Evolutionary conservation across 1,140 invertebrate species (phyloP).

Genomic region (Lepidurus couesii): DNA sequence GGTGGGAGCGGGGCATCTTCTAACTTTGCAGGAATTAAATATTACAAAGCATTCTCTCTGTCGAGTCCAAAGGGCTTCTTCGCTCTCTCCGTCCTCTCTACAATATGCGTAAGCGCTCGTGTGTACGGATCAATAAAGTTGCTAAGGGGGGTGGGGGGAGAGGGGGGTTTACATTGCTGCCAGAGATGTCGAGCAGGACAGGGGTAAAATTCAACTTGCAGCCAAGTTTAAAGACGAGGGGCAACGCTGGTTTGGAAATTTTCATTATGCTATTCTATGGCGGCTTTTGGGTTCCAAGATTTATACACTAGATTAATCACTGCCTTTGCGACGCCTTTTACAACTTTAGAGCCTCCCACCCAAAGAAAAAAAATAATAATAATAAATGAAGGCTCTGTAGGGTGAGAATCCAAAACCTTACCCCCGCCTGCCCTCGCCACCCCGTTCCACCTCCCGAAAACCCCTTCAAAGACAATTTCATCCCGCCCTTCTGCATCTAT

Average conservation of each 20-base stretch:
- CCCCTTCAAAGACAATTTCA: no score
- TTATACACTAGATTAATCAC: no score
- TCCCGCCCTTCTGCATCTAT: no score
- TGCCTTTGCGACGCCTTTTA: conserved; percentile 1
- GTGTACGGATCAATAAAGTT: conserved; percentile 19
- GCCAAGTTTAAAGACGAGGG: no score
- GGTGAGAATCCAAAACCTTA: not conserved
- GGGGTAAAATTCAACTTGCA: not conserved
- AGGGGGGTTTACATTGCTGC: not conserved
- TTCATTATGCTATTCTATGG: no score
- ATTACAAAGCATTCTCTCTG: not conserved
- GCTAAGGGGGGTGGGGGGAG: not conserved
- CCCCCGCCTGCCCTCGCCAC: not conserved
- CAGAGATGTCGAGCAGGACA: not conserved
- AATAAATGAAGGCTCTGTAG: conserved; percentile 8
- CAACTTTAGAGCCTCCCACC: not conserved
- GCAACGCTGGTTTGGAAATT: no score
- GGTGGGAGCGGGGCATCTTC: not conserved
- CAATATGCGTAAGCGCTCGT: conserved; percentile 18
- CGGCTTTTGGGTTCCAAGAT: no score
- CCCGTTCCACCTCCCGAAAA: not conserved
- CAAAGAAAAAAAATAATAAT: not conserved
- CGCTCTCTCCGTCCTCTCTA: not conserved
- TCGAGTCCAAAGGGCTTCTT: not conserved
- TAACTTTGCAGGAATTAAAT: conserved; percentile 7